Conservation (phyloP, 2,113 vertebrate genomes). For the Cryptotis parvus region DNA sequence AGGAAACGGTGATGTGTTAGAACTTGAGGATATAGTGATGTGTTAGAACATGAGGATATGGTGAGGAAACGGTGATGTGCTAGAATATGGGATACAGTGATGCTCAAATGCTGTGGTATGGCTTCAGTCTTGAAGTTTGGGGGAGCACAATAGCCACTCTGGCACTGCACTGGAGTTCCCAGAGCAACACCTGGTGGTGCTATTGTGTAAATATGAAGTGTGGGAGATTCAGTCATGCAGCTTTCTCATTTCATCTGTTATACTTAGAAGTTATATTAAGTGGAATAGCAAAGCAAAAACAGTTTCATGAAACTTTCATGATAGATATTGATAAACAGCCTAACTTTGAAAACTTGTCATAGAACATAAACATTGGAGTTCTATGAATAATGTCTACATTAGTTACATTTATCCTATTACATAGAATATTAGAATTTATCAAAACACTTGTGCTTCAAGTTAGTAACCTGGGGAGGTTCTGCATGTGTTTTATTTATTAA, state of each 20-base stretch:
- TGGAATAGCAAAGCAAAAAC: conserved; percentile 10
- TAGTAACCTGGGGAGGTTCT: background rate
- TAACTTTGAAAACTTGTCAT: background rate
- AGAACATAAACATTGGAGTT: background rate
- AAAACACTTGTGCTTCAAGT: background rate
- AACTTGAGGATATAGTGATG: too few species aligned
- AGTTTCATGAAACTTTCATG: background rate
- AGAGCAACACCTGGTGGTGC: too few species aligned
- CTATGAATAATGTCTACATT: background rate
- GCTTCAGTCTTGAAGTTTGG: too few species aligned
- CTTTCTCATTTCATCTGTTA: background rate
- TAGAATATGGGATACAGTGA: too few species aligned
- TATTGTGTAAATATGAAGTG: too few species aligned
- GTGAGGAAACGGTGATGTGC: too few species aligned
- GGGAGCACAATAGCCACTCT: too few species aligned
- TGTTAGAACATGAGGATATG: too few species aligned
- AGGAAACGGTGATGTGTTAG: too few species aligned
- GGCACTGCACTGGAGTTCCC: too few species aligned
- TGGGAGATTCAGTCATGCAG: background rate
- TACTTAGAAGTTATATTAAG: background rate
- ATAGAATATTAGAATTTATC: background rate
- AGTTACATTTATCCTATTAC: too few species aligned
- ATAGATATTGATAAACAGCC: background rate
- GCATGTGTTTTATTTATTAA: background rate
- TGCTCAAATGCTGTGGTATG: too few species aligned